Evolutionary conservation across 2,797 vertebrate genomes (phyloP).

Genomic region (Australoheros facetus): DNA sequence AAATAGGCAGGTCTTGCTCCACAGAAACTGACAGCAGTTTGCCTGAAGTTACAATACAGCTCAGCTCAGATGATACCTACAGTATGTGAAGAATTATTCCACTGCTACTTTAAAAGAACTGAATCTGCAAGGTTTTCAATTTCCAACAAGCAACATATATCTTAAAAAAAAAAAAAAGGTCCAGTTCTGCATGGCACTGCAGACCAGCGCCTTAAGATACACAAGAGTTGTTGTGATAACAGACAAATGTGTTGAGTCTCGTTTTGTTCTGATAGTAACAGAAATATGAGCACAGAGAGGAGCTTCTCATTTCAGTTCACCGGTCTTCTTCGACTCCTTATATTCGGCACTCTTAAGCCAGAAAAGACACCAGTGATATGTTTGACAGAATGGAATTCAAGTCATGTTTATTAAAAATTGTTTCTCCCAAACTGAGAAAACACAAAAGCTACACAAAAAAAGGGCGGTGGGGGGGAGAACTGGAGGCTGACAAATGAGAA

Average conservation of each 20-base stretch:
- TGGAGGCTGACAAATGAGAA: conserved; percentile 52
- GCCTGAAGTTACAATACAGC: conserved; percentile 25
- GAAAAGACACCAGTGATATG: conserved; percentile 32
- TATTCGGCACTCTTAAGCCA: conserved; percentile 11
- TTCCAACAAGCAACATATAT: conserved; percentile 48
- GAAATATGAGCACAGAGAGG: conserved; percentile 12
- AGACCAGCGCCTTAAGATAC: conserved; percentile 8
- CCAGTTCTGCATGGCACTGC: conserved; percentile 38
- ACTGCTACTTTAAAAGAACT: conserved; percentile 51
- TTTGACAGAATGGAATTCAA: conserved; percentile 65
- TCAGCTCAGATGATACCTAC: conserved; percentile 32
- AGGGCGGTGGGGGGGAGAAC: conserved; percentile 5
- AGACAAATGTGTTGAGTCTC: conserved; percentile 5
- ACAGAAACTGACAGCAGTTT: conserved; percentile 45
- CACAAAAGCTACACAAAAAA: conserved; percentile 44
- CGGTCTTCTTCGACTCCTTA: neutral
- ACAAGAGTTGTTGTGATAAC: conserved; percentile 19
- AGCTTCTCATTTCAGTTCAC: neutral
- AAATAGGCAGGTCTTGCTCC: conserved; percentile 66
- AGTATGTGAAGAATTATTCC: conserved; percentile 36
- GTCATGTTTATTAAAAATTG: conserved; percentile 72
- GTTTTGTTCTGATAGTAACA: conserved; percentile 27
- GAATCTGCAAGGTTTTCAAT: conserved; percentile 37
- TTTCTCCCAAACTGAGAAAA: conserved; percentile 52
- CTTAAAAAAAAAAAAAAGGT: conserved; percentile 15